These are phyloP conservation scores for Labia minor DNA, from an alignment of 2,888 invertebrate species.

Conservation along the genomic window DNA sequence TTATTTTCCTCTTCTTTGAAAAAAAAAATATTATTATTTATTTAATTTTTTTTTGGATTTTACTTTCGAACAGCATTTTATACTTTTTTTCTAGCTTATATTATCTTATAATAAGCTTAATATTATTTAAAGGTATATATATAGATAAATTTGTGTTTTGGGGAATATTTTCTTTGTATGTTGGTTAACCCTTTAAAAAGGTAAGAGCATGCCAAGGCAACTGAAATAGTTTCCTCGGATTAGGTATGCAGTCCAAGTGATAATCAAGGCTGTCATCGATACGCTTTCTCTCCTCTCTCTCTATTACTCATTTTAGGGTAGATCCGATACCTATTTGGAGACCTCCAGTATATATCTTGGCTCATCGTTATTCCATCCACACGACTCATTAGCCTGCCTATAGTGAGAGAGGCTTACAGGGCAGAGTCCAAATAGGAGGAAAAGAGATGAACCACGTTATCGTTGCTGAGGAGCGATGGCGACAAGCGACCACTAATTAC, in stretches of 20 bases:
- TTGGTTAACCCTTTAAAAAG: too few relatives aligned
- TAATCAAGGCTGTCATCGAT: slow-evolving; percentile 13
- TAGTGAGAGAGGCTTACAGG: not conserved
- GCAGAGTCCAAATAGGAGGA: not conserved
- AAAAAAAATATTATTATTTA: too few relatives aligned
- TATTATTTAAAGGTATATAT: too few relatives aligned
- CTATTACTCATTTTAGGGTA: not conserved
- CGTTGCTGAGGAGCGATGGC: not conserved
- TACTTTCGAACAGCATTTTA: too few relatives aligned
- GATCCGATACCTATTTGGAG: not conserved
- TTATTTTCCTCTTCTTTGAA: too few relatives aligned
- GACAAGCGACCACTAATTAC: slow-evolving; percentile 13
- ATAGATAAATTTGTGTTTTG: too few relatives aligned
- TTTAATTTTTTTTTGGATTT: too few relatives aligned
- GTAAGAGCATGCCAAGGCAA: too few relatives aligned
- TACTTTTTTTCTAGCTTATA: too few relatives aligned
- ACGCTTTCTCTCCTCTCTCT: not conserved
- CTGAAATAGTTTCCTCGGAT: not conserved
- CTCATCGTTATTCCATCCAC: slow-evolving; percentile 2
- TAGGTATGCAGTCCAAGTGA: not conserved
- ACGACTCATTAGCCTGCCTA: slow-evolving; percentile 13
- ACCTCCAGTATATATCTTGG: not conserved
- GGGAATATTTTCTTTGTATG: too few relatives aligned
- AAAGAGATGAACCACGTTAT: not conserved
- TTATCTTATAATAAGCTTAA: too few relatives aligned